Percentiles rank a stretch among this genome's conserved stretches.
phyloP scores from a whole-genome alignment of 2,113 vertebrate species.

The Centropus bengalensis region DNA sequence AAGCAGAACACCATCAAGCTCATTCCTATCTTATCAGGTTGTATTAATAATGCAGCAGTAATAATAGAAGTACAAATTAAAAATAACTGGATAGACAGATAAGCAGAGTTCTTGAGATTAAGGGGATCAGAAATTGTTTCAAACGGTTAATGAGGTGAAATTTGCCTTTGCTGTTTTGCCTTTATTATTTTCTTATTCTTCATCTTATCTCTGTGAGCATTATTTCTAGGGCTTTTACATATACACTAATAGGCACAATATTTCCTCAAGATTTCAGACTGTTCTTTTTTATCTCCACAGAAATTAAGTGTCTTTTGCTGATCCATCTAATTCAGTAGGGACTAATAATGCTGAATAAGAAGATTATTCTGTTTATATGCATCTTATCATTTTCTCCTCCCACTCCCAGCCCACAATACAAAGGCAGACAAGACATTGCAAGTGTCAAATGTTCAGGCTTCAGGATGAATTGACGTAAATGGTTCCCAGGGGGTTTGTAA shows the following conservation, averaged over 20 bases:
- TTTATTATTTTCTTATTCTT: conserved; percentile 41
- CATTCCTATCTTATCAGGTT: conserved; percentile 52
- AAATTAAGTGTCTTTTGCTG: conserved; percentile 5
- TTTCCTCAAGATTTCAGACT: conserved; percentile 9
- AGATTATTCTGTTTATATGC: conserved; percentile 18
- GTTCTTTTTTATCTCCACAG: conserved; percentile 19
- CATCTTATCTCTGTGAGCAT: background rate
- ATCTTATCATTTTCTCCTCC: conserved; percentile 3
- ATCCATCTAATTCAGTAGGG: conserved; percentile 26
- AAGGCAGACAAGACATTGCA: conserved; percentile 15
- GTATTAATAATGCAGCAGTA: conserved; percentile 50
- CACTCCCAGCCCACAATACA: background rate
- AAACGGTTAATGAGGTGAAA: conserved; percentile 24
- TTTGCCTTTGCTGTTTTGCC: background rate
- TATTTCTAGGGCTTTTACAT: background rate
- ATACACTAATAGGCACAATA: background rate
- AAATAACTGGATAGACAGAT: conserved; percentile 53
- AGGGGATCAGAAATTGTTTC: conserved; percentile 38
- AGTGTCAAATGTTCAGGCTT: background rate
- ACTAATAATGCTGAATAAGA: conserved; percentile 42
- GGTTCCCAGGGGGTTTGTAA: background rate
- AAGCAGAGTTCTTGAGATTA: conserved; percentile 48
- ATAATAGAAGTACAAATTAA: conserved; percentile 49
- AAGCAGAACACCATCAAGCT: conserved; percentile 20
- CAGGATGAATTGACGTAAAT: background rate